These are phyloP conservation scores for Tetranychus urticae DNA, from an alignment of 1,140 invertebrate genomes.

Conservation along the genomic window DNA sequence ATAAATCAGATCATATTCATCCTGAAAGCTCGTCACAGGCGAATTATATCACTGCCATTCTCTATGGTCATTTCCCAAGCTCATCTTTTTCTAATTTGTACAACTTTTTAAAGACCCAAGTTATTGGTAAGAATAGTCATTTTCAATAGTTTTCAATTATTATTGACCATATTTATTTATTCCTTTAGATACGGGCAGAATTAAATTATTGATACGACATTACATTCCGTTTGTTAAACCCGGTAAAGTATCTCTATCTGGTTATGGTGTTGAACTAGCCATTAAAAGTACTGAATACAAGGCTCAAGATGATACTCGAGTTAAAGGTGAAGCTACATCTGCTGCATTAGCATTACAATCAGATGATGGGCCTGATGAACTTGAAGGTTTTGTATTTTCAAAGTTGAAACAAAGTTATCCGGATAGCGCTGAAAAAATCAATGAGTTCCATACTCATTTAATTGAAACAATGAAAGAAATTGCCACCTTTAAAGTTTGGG, in stretches of 20 bases:
- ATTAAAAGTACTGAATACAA: conserved; percentile 87
- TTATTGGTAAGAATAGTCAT: conserved; percentile 15
- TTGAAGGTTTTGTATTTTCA: conserved; percentile 71
- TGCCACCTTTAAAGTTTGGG: conserved; percentile 87
- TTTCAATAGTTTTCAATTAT: neutral
- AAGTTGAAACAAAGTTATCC: conserved; percentile 41
- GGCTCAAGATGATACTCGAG: conserved; percentile 1
- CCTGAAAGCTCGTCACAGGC: conserved; percentile 18
- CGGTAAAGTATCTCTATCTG: conserved; percentile 48
- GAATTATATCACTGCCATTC: conserved; percentile 34
- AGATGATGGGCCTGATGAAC: conserved; percentile 34
- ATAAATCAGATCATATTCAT: conserved; percentile 58
- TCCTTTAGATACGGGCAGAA: conserved; percentile 23
- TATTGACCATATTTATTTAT: neutral
- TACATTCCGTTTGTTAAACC: conserved; percentile 26
- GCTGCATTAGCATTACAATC: conserved; percentile 22
- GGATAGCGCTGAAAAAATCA: conserved; percentile 38
- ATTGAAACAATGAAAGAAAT: conserved; percentile 69
- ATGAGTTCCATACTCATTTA: conserved; percentile 37
- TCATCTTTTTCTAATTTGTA: conserved; percentile 46
- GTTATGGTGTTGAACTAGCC: conserved; percentile 93
- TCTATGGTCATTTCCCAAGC: conserved; percentile 68
- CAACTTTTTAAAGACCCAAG: conserved; percentile 36
- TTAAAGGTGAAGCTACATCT: neutral
- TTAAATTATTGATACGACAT: conserved; percentile 71